Evolutionary conservation across 2,888 invertebrate genomes (phyloP), one percentile per base, ranked within the genome.

Genomic region (Aphodius granarius): DNA sequence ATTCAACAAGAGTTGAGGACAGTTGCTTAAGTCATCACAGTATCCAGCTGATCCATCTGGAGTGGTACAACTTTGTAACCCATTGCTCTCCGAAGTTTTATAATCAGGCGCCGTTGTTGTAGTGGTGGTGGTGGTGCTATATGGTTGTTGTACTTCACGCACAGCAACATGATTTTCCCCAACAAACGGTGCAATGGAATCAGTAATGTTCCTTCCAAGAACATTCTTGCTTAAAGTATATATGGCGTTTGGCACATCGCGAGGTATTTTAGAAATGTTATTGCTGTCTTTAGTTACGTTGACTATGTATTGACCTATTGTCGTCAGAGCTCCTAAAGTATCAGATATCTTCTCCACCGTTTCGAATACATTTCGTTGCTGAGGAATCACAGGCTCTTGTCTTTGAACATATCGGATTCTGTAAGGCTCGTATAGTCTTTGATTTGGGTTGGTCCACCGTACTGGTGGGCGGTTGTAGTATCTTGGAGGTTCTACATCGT

Each of bases 11-110:
- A 97, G 86, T 80, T 95, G 94, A 0, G 97, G 96, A 83, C 97
- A 97, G 82, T 94, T 95, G 82, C 95, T 95, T 17, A 97, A 88
- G 84, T 97, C 97, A 84, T 95, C 94, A 83, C 97, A 97, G 78
- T 92, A 84, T 72, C 97, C 97, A 0, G 90, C 89, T 23, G 91
- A 89, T 0, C 95, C 95, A 80, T 93, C 94, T 0, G 97, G 95
- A 0, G 96, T 96, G 2, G 92, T 94, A 83, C 97, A 97, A 81
- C 91, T 92, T 71, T 91, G 90, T 15, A 90, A 89, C 0, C 81
- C 81, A 74, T 78, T 78, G 75, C 83, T 82, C 19, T 75, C 73
- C 23, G 74, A 83, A 79, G 73, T 81, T 80, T 77, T 81, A 80
- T 66, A 78, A 77, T 72, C 79, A 66, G 75, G 72, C 3, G 72